phyloP scores from a whole-genome alignment of 2,888 invertebrate genomes.

The Acanthosepion pharaonis region DNA sequence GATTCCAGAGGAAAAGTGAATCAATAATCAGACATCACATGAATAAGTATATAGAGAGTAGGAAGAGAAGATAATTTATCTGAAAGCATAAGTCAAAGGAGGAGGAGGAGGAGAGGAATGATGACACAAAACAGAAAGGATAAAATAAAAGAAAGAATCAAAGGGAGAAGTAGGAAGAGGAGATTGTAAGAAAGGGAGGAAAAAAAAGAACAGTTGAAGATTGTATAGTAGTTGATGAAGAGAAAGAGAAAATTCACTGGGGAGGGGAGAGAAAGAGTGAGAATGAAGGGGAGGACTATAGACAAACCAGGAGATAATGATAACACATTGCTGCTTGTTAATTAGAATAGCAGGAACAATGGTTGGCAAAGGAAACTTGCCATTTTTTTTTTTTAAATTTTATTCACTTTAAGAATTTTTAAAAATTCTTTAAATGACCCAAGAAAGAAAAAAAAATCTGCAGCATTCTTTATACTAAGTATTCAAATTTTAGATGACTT shows the following conservation, averaged over 20 bases:
- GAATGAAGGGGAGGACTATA: neutral
- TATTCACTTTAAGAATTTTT: neutral
- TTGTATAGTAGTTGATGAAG: too few relatives aligned
- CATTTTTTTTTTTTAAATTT: neutral
- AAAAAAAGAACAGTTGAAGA: too few relatives aligned
- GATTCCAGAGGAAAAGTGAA: neutral
- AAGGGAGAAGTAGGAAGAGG: too few relatives aligned
- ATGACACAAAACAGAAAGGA: too few relatives aligned
- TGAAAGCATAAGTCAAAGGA: too few relatives aligned
- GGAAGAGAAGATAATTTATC: neutral
- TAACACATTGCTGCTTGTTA: neutral
- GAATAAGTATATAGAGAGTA: neutral
- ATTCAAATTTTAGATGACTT: too few relatives aligned
- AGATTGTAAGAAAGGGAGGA: too few relatives aligned
- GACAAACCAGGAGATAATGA: neutral
- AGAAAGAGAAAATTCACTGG: too few relatives aligned
- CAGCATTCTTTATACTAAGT: too few relatives aligned
- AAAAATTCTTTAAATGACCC: neutral
- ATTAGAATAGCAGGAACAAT: neutral
- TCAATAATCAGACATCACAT: slow-evolving; percentile 10
- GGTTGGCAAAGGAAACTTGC: neutral
- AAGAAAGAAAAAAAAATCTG: neutral
- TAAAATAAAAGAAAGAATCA: too few relatives aligned
- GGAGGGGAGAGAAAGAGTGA: too few relatives aligned
- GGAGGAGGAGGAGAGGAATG: too few relatives aligned